Percentiles rank a stretch among this genome's conserved stretches.
Conservation (phyloP, 2,113 vertebrate genomes). For the Laterallus jamaicensis region DNA sequence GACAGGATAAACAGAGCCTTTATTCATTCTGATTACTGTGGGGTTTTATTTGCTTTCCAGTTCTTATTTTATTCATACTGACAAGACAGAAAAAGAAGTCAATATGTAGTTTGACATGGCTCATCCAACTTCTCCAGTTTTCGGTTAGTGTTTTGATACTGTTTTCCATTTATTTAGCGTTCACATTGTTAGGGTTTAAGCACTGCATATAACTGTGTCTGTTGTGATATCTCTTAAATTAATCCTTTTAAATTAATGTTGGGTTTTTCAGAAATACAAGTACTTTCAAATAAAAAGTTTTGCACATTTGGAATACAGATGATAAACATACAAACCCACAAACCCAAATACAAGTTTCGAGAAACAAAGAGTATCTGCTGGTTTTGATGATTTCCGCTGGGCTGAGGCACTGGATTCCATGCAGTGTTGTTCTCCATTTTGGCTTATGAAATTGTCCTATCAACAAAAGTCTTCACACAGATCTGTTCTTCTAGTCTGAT, state of each 20-base stretch:
- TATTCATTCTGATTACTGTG: background rate
- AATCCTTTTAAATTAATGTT: background rate
- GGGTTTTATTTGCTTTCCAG: background rate
- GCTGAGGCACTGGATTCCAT: background rate
- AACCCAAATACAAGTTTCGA: background rate
- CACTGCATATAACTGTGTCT: background rate
- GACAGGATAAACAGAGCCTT: background rate
- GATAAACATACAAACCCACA: background rate
- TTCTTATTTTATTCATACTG: slow-evolving; percentile 24
- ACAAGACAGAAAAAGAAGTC: slow-evolving; percentile 22
- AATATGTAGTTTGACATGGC: background rate
- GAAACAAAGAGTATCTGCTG: background rate
- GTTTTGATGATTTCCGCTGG: background rate
- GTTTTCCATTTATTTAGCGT: background rate
- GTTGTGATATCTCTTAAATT: background rate
- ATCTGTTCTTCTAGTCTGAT: background rate
- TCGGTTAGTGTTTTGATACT: background rate
- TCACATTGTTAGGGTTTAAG: background rate
- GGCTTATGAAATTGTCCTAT: background rate
- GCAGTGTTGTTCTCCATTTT: background rate
- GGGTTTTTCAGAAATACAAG: background rate
- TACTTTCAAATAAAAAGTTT: background rate
- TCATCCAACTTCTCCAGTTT: slow-evolving; percentile 16
- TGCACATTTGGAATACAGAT: background rate
- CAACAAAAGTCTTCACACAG: background rate